Percentiles rank a stretch among this genome's conserved stretches.
Evolutionary conservation across 2,797 vertebrate genomes (phyloP).

Genomic region (Muscicapa comitata): DNA sequence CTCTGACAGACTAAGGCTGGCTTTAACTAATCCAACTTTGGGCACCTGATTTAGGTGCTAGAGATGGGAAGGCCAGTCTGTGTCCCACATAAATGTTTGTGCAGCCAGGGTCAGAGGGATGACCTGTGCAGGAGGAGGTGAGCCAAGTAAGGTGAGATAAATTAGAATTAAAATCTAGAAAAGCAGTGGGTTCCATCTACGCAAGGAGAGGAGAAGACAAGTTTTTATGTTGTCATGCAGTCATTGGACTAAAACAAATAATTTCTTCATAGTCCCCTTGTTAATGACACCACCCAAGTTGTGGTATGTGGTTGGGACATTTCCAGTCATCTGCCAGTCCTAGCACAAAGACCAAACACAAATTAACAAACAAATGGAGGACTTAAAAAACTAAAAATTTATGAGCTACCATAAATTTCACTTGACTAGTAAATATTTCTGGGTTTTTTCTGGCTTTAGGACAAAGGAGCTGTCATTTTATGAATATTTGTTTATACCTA

Average conservation of each 20-base stretch:
- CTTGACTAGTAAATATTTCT: not conserved
- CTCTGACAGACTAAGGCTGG: not conserved
- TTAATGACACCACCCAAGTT: not conserved
- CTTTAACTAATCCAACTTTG: not conserved
- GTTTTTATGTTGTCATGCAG: not conserved
- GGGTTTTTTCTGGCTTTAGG: not conserved
- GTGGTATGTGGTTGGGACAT: not conserved
- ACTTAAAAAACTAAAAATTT: not conserved
- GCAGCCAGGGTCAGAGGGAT: not conserved
- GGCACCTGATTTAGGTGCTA: not conserved
- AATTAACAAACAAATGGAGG: not conserved
- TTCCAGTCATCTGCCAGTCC: not conserved
- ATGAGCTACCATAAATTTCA: not conserved
- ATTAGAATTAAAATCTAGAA: not conserved
- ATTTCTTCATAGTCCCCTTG: not conserved
- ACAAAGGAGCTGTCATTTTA: not conserved
- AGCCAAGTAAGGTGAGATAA: not conserved
- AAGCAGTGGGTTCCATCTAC: not conserved
- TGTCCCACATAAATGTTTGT: rapidly evolving
- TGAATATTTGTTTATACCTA: not conserved
- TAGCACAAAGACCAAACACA: not conserved
- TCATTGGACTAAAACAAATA: not conserved
- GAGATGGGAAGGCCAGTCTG: not conserved
- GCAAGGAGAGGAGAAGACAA: not conserved
- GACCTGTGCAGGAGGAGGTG: rapidly evolving